Evolutionary conservation across 2,888 invertebrate species (phyloP), one percentile per base, ranked within the genome.

Genomic region (Steromphala cineraria): DNA sequence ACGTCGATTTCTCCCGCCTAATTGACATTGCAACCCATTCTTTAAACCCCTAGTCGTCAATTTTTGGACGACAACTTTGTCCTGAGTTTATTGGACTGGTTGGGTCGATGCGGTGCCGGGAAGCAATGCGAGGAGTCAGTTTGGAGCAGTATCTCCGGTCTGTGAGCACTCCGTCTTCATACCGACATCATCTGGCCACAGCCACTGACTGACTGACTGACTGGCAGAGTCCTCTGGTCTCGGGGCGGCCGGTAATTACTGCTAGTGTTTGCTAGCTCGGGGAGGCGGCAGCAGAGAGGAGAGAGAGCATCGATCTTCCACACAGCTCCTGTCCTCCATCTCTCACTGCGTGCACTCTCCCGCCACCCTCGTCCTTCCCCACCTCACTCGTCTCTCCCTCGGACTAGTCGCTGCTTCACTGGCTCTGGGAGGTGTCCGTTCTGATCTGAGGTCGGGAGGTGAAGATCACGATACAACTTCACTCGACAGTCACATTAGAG

Each of bases 1-100:
- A 67, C 67, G 67, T 67, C 67, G 31, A 67, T 67, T 67, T 31
- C n/a, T 67, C 67, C 31, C 67, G 28, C 67, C 36, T 67, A 67
- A 67, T 67, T 67, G 67, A 67, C 67, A 67, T 67, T 67, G 67
- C 67, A 36, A 67, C 67, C 67, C 67, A 67, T 67, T 67, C 67
- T 67, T 67, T 67, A 67, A 67, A 67, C 67, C 67, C 67, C 67
- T 67, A 67, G 67, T 67, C 67, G 67, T 67, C 67, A 67, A 67
- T 67, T 67, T 67, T 67, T 67, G 67, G 67, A 67, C 67, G 67
- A 67, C 67, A 67, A 67, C 67, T 67, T 67, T 67, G 67, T 67
- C 67, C n/a, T 67, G 67, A 67, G 67, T 67, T 67, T 67, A 67
- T 67, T 67, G 67, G 67, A 67, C 24, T 36, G 10, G 28, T 36